A percentile compares a stretch with the other conserved stretches of the same genome.
Conservation (phyloP, 2,888 invertebrate species). For the Drosophila atroscutellata region DNA sequence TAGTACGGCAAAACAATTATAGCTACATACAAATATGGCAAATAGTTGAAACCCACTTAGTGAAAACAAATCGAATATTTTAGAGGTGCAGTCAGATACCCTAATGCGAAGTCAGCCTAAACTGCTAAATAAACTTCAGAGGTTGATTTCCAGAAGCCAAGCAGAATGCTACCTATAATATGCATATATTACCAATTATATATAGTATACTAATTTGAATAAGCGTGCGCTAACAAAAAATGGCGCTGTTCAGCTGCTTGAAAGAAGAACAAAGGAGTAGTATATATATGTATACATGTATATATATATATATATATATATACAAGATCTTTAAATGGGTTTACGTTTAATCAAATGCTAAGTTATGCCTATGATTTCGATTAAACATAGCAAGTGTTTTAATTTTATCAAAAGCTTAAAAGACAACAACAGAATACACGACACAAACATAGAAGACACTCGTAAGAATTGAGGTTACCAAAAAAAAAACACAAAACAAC, state of each 20-base stretch:
- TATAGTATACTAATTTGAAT: conserved; percentile 29
- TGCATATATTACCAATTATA: conserved; percentile 42
- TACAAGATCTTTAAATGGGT: conserved; percentile 49
- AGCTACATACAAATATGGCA: conserved; percentile 37
- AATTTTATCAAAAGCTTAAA: conserved; percentile 57
- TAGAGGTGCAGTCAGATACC: conserved; percentile 39
- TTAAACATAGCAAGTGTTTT: conserved; percentile 41
- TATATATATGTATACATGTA: too few relatives aligned
- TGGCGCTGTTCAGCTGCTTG: conserved; percentile 71
- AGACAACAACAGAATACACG: conserved; percentile 66
- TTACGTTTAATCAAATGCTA: conserved; percentile 74
- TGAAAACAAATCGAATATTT: conserved; percentile 46
- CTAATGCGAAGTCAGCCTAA: conserved; percentile 53
- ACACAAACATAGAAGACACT: conserved; percentile 42
- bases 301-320: not conserved
- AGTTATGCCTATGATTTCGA: conserved; percentile 60
- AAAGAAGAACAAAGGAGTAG: conserved; percentile 27
- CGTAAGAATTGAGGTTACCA: conserved; percentile 57
- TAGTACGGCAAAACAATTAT: conserved; percentile 47
- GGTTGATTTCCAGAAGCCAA: conserved; percentile 47
- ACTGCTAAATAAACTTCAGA: conserved; percentile 58
- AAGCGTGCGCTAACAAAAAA: conserved; percentile 22
- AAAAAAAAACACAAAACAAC: conserved; percentile 27
- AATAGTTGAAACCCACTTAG: conserved; percentile 60
- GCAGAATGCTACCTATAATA: conserved; percentile 28